phyloP scores from a whole-genome alignment of 2,797 vertebrate species.

The Odontamblyopus rebecca region DNA sequence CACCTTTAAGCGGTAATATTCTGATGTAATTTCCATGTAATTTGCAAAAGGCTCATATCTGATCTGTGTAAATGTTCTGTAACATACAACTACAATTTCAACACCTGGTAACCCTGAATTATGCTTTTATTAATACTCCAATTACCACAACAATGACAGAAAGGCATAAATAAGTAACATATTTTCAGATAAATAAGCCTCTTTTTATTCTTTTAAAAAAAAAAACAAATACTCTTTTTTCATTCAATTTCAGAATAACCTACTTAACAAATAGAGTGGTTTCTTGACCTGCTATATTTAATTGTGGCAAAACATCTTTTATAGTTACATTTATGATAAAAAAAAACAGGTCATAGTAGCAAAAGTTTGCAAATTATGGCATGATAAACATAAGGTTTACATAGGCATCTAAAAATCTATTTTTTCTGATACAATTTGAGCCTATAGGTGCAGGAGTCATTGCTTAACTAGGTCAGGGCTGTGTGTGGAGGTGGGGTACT shows the following conservation, averaged over 20 bases:
- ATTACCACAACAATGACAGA: neutral
- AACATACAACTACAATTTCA: neutral
- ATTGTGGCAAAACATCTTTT: neutral
- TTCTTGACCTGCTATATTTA: constrained; percentile 4
- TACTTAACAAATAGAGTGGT: neutral
- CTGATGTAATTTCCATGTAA: too few species aligned
- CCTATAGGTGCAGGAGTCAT: neutral
- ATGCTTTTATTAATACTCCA: neutral
- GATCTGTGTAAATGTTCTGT: neutral
- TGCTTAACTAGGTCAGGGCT: constrained; percentile 5
- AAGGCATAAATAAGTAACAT: neutral
- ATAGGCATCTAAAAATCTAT: neutral
- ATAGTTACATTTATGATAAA: neutral
- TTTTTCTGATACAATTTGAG: neutral
- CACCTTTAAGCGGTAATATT: neutral
- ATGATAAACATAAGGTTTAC: too few species aligned
- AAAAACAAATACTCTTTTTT: too few species aligned
- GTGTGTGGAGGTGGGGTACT: neutral
- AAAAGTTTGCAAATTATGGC: neutral
- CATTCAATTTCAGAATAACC: neutral
- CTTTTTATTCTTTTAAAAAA: too few species aligned
- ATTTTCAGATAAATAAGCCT: too few species aligned
- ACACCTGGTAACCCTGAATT: neutral
- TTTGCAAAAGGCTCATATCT: too few species aligned
- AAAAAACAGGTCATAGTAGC: neutral